Evolutionary conservation across 1,140 invertebrate species (phyloP).

Genomic region (Hylyphantes graminicola): DNA sequence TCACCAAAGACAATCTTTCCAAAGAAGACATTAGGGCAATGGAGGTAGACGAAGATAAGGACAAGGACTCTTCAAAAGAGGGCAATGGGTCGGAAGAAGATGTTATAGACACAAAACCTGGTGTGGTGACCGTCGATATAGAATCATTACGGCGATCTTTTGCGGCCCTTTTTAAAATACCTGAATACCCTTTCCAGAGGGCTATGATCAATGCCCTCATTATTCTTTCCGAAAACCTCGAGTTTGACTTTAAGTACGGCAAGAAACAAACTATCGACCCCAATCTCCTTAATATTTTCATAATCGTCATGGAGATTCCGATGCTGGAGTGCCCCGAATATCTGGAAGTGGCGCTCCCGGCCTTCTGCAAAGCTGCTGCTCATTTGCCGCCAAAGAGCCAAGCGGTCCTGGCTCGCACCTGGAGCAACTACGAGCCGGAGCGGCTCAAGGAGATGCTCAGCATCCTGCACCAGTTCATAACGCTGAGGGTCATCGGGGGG

Average conservation of each 20-base stretch:
- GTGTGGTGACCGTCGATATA: conserved; percentile 68
- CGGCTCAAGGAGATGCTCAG: conserved; percentile 80
- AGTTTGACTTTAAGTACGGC: conserved; percentile 78
- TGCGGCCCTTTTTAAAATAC: conserved; percentile 71
- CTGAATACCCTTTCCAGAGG: conserved; percentile 74
- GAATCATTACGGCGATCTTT: conserved; percentile 75
- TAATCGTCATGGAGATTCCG: conserved; percentile 90
- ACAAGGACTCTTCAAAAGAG: conserved; percentile 76
- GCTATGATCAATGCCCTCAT: conserved; percentile 84
- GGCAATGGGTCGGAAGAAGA: conserved; percentile 23
- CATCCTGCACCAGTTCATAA: conserved; percentile 88
- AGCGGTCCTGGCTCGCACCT: conserved; percentile 81
- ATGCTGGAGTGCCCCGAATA: conserved; percentile 83
- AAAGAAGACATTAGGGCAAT: conserved; percentile 77
- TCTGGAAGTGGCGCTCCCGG: conserved; percentile 83
- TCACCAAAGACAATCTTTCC: conserved; percentile 70
- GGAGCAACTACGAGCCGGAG: conserved; percentile 79
- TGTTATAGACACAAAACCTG: conserved; percentile 48
- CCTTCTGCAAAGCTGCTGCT: conserved; percentile 81
- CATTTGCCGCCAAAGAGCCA: conserved; percentile 80
- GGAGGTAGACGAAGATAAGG: conserved; percentile 85
- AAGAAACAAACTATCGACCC: conserved; percentile 70
- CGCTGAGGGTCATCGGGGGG: conserved; percentile 79
- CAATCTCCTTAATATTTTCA: conserved; percentile 78
- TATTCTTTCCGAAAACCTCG: conserved; percentile 78